A percentile compares a stretch with the other conserved stretches of the same genome.
phyloP scores from a whole-genome alignment of 2,888 invertebrate species.

The Corythucha ciliata region DNA sequence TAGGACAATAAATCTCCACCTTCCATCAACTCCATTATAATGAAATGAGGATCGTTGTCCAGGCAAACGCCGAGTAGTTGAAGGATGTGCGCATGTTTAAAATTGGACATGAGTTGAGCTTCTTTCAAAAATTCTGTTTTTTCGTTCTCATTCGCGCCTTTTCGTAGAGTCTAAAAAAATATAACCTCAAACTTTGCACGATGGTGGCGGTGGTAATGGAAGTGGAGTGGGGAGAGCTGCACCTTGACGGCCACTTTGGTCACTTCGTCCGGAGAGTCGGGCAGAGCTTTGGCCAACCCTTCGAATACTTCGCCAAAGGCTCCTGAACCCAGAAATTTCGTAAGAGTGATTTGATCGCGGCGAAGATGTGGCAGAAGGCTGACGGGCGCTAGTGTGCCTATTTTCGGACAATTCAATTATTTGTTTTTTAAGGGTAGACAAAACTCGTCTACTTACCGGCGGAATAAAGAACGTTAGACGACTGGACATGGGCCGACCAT shows the following conservation, averaged over 20 bases:
- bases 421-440: no score
- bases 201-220: no score
- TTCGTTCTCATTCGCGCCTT: conserved; percentile 82
- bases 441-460: conserved; percentile 30
- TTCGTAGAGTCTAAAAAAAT: conserved; percentile 66
- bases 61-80: conserved; percentile 87
- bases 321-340: conserved; percentile 86
- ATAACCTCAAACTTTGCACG: neutral
- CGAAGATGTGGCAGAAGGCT: conserved; percentile 65
- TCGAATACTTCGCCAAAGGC: conserved; percentile 97
- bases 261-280: conserved; percentile 48
- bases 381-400: conserved; percentile 19
- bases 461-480: conserved; percentile 73
- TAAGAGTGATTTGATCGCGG: conserved; percentile 74
- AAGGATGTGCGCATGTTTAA: conserved; percentile 92
- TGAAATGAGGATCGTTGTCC: conserved; percentile 84
- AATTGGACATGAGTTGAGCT: conserved; percentile 94
- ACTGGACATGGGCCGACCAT: conserved; percentile 63
- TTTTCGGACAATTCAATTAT: neutral
- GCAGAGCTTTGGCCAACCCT: conserved; percentile 66
- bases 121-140: conserved; percentile 92
- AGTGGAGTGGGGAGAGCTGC: no score
- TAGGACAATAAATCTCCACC: conserved; percentile 91
- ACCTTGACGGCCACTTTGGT: conserved; percentile 89
- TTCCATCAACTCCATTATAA: conserved; percentile 96